phyloP scores from a whole-genome alignment of 2,113 vertebrate species.

The Dermatemys mawii region DNA sequence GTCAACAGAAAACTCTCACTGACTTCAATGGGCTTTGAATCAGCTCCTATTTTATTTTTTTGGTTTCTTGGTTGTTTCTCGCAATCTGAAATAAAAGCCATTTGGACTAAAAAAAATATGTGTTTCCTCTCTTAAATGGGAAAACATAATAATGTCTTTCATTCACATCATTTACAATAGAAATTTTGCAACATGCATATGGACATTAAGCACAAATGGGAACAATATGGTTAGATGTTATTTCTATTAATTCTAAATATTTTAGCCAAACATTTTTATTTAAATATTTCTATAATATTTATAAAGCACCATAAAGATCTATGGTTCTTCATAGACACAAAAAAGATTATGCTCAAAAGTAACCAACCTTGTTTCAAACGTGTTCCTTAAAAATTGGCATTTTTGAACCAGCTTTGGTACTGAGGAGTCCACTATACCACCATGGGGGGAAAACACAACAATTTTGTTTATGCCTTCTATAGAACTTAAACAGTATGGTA shows the following conservation, averaged over 20 bases:
- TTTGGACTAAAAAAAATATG: not conserved
- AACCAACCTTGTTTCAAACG: not conserved
- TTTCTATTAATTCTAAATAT: not conserved
- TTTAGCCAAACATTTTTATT: not conserved
- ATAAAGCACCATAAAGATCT: not conserved
- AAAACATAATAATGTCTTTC: not conserved
- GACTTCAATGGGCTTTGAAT: not conserved
- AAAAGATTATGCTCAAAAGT: not conserved
- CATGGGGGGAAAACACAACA: conserved; percentile 27
- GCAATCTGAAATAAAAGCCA: not conserved
- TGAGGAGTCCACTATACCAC: accelerated
- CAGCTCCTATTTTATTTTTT: not conserved
- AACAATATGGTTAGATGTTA: not conserved
- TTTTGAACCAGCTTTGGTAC: not conserved
- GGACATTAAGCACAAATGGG: not conserved
- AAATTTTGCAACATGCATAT: not conserved
- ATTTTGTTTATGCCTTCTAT: not conserved
- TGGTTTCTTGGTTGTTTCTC: not conserved
- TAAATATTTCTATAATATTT: not conserved
- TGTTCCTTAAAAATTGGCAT: not conserved
- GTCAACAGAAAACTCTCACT: not conserved
- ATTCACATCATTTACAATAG: not conserved
- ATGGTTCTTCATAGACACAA: not conserved
- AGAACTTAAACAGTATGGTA: conserved; percentile 29
- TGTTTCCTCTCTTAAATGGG: not conserved